Conservation (phyloP, 2,113 vertebrate species). For the Semnornis frantzii region DNA sequence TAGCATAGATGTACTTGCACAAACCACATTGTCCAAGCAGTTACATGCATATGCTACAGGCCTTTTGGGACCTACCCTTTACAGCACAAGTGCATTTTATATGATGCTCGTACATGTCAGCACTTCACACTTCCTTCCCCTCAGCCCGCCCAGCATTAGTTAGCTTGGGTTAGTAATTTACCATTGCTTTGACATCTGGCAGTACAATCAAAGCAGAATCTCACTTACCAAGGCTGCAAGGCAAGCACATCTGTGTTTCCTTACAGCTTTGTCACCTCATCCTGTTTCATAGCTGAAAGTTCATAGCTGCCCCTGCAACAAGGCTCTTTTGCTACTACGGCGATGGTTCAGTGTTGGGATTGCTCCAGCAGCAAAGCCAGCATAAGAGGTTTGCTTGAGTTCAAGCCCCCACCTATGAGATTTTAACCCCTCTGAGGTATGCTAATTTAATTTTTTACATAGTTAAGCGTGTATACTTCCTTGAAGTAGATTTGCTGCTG, state of each 20-base stretch:
- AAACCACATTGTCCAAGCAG: not conserved
- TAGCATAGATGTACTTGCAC: not conserved
- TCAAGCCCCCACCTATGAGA: not conserved
- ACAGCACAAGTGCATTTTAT: not conserved
- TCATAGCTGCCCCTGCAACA: not conserved
- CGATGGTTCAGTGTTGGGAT: not conserved
- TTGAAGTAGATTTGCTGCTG: not conserved
- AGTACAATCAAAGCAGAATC: slow-evolving; percentile 4
- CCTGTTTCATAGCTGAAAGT: not conserved
- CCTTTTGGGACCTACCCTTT: not conserved
- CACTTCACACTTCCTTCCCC: not conserved
- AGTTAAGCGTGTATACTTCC: not conserved
- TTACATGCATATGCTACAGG: not conserved
- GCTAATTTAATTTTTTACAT: not conserved
- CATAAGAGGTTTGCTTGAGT: not conserved
- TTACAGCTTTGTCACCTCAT: slow-evolving; percentile 22
- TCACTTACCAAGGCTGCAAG: not conserved
- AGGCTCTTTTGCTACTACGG: not conserved
- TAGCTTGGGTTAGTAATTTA: not conserved
- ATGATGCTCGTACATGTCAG: not conserved
- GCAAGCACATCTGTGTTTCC: slow-evolving; percentile 11
- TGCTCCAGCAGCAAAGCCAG: not conserved
- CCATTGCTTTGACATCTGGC: slow-evolving; percentile 32
- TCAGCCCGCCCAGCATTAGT: not conserved
- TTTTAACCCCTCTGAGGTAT: not conserved